Percentiles rank a stretch among this genome's conserved stretches.
Evolutionary conservation across 2,797 vertebrate species (phyloP).

Genomic region (Molossus molossus): DNA sequence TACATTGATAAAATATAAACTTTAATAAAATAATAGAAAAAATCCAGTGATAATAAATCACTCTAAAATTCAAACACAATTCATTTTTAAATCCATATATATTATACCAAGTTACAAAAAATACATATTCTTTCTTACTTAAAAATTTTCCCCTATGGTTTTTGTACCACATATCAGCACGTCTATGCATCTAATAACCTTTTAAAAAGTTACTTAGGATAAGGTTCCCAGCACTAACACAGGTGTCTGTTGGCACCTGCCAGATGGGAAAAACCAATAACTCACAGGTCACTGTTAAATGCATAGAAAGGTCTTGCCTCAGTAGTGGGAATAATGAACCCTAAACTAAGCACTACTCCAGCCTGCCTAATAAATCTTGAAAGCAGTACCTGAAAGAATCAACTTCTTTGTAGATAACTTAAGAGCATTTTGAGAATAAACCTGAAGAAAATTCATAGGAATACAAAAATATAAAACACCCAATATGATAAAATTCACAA

Average conservation of each 20-base stretch:
- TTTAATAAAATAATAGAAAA: not conserved
- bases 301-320: not conserved
- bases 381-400: not conserved
- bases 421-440: not conserved
- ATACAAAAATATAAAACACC: not conserved
- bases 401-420: not conserved
- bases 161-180: not conserved
- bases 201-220: not conserved
- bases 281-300: not conserved
- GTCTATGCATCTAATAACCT: not conserved
- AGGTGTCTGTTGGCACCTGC: not conserved
- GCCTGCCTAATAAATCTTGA: not conserved
- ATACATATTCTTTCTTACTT: not conserved
- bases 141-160: not conserved
- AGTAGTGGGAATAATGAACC: not conserved
- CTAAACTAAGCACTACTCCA: not conserved
- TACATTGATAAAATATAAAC: not conserved
- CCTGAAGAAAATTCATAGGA: not conserved
- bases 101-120: constrained; percentile 9
- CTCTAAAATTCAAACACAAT: not conserved
- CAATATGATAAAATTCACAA: not conserved
- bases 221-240: not conserved
- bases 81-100: not conserved
- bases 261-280: not conserved
- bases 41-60: not conserved